Conservation (phyloP, 2,888 invertebrate species). For the Chydorus sphaericus region DNA sequence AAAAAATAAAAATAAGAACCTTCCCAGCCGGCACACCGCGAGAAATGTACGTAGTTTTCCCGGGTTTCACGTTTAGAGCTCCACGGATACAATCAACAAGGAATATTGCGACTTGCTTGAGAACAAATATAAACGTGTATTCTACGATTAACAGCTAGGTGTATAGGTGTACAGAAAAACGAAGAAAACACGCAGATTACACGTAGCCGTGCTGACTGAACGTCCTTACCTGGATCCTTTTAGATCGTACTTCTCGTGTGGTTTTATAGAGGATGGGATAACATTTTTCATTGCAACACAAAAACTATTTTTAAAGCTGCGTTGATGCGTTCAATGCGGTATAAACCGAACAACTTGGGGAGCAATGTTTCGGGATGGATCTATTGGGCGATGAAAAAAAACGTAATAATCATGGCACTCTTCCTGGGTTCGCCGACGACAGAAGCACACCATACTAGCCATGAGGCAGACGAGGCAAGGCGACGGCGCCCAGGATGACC, state of each 20-base stretch:
- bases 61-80: no score
- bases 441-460: conserved; percentile 7
- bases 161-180: no score
- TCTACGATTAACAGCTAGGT: no score
- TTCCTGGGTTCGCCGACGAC: conserved; percentile 12
- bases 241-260: conserved; percentile 97
- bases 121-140: no score
- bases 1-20: no score
- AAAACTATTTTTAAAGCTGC: conserved; percentile 97
- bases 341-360: conserved; percentile 98
- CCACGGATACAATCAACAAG: no score
- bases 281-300: conserved; percentile 98
- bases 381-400: no score
- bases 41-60: no score
- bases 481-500: conserved; percentile 7
- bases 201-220: conserved; percentile 62
- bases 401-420: no score
- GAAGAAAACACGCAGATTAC: no score
- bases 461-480: background rate
- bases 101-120: no score
- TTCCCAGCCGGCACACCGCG: no score
- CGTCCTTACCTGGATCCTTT: conserved; percentile 98
- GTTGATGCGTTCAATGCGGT: conserved; percentile 93
- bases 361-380: conserved; percentile 94
- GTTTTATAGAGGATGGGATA: conserved; percentile 78